Evolutionary conservation across 1,140 invertebrate genomes (phyloP), one percentile per base, ranked within the genome.

Genomic region (Macrotrachela quadricornifera): DNA sequence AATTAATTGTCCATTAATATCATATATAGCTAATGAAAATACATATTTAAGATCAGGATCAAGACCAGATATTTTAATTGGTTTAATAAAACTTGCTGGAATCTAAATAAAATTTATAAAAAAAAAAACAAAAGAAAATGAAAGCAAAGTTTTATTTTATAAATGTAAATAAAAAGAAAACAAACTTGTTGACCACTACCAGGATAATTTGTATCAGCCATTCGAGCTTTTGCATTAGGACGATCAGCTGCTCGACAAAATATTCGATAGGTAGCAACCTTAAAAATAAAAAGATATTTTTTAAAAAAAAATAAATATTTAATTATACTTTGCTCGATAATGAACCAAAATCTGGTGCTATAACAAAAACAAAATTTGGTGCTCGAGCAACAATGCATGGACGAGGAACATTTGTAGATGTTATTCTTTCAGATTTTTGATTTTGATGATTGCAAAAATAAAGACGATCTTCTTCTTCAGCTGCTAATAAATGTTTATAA

Each of bases 21-120:
- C 65, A 56, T 69, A 70, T 11, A 67, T 67, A 50, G 62, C 66
- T 11, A 70, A 62, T 45, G 66, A 67, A 62, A 69, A 69, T 9
- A 69, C 57, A 52, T 70, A 70, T 30, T 60, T 58, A 54, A 66
- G 60, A 51, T 68, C 61, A 12, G 63, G 62, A 21, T 52, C 58
- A 4, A 70, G 58, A 18, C 64, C 64, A 1, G 60, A 57, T 10
- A 69, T 66, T 21, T 55, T 18, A 8, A 53, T 9, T 4, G 42
- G n/a, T 15, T 44, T 44, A 18, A 15, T 44, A 15, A 18, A 44
- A n/a, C 17, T 18, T 3, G 42, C 42, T 18, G 42, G 58, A 15
- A 70, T 39, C 50, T 65, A 30, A n/a, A n/a, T n/a, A n/a, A n/a
- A 62, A 59, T 58, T 58, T 36, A 56, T 48, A 41, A 59, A 59